Percentiles rank a stretch among this genome's conserved stretches.
Evolutionary conservation across 2,113 vertebrate genomes (phyloP).

Genomic region (Brachyhypopomus occidentalis): DNA sequence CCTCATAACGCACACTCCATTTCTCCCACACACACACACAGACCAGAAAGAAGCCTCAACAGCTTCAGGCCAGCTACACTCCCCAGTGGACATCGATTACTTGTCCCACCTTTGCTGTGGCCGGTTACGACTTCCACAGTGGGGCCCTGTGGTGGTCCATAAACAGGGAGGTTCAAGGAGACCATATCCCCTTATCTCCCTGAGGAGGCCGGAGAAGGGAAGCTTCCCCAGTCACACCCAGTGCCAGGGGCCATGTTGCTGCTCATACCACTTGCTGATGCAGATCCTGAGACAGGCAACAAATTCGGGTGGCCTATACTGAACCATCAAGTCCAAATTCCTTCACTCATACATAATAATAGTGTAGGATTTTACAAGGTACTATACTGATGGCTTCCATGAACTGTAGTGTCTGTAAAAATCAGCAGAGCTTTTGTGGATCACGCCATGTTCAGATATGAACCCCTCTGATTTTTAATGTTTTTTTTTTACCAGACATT

Average conservation of each 20-base stretch:
- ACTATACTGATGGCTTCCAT: background rate
- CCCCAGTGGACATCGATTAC: constrained; percentile 51
- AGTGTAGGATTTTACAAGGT: background rate
- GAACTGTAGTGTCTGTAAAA: background rate
- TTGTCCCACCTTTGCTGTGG: constrained; percentile 49
- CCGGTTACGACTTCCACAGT: constrained; percentile 53
- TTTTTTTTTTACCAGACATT: background rate
- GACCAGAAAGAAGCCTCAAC: constrained; percentile 19
- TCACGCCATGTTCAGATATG: background rate
- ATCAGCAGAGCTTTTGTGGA: background rate
- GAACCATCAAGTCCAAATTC: background rate
- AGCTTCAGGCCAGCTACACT: constrained; percentile 67
- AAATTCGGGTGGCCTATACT: background rate
- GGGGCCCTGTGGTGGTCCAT: constrained; percentile 54
- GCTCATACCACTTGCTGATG: background rate
- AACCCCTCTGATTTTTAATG: no score
- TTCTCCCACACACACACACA: constrained; percentile 1
- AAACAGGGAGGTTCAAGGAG: constrained; percentile 52
- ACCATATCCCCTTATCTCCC: constrained; percentile 41
- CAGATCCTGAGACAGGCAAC: background rate
- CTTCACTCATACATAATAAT: background rate
- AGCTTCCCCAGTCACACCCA: background rate
- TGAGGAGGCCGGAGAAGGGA: constrained; percentile 41
- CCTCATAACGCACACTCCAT: constrained; percentile 42
- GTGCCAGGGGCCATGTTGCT: background rate